These are phyloP conservation scores for Scrobipalpa costella DNA, from an alignment of 2,888 invertebrate species.

Conservation along the genomic window DNA sequence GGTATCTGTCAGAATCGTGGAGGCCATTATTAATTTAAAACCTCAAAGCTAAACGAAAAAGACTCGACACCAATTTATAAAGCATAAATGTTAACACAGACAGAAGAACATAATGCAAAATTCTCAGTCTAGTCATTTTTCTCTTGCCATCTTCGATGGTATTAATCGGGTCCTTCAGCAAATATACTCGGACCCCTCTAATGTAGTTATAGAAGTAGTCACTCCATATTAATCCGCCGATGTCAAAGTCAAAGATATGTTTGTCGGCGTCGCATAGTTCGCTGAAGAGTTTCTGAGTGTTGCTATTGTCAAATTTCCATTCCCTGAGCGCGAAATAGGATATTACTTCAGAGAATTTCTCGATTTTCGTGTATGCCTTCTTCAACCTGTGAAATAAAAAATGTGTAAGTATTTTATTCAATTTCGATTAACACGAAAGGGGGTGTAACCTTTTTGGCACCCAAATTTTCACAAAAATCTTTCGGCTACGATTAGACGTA, in stretches of 20 bases:
- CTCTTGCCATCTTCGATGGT: conserved; percentile 82
- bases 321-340: conserved; percentile 87
- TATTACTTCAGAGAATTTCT: conserved; percentile 85
- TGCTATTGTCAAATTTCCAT: conserved; percentile 86
- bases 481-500: too few relatives aligned
- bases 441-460: too few relatives aligned
- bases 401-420: not conserved
- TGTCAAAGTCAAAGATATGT: conserved; percentile 84
- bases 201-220: conserved; percentile 85
- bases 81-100: conserved; percentile 40
- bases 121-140: conserved; percentile 54
- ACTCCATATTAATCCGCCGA: conserved; percentile 84
- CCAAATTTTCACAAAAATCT: too few relatives aligned
- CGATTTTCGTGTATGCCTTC: conserved; percentile 86
- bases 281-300: conserved; percentile 76
- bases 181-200: conserved; percentile 85
- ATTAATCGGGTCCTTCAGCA: conserved; percentile 87
- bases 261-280: conserved; percentile 81
- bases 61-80: conserved; percentile 48
- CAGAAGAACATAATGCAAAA: conserved; percentile 50
- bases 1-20: too few relatives aligned
- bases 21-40: too few relatives aligned
- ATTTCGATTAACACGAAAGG: too few relatives aligned
- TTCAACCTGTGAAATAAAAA: conserved; percentile 80
- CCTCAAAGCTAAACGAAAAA: conserved; percentile 36